phyloP scores from a whole-genome alignment of 2,797 vertebrate genomes.

The Anniella stebbinsi region DNA sequence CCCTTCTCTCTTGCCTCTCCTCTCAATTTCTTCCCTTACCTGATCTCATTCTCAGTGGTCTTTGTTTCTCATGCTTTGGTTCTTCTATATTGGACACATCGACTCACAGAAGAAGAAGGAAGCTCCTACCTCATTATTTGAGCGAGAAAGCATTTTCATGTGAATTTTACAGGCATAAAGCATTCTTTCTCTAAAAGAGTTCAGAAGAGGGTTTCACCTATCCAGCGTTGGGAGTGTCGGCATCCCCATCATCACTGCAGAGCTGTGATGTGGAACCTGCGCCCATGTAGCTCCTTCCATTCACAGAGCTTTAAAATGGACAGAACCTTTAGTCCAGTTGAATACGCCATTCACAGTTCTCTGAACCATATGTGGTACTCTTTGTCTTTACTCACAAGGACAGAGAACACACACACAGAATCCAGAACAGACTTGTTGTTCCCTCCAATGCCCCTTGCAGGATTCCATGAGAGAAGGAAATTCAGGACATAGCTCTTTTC shows the following conservation, averaged over 20 bases:
- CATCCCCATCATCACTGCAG: not conserved
- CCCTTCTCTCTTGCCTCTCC: not conserved
- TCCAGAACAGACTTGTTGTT: too few species aligned
- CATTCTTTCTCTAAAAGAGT: not conserved
- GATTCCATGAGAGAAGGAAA: not conserved
- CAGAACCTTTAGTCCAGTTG: not conserved
- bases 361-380: not conserved
- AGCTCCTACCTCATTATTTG: not conserved
- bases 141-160: not conserved
- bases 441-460: too few species aligned
- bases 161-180: not conserved
- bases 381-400: too few species aligned
- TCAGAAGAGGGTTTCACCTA: not conserved
- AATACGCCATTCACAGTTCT: not conserved
- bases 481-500: not conserved
- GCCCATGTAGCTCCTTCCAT: not conserved
- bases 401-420: too few species aligned
- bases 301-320: not conserved
- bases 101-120: not conserved
- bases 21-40: not conserved
- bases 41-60: too few species aligned
- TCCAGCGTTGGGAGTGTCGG: not conserved
- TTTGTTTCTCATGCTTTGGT: too few species aligned
- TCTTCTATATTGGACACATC: too few species aligned
- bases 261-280: not conserved